Evolutionary conservation across 2,888 invertebrate species (phyloP), one percentile per base, ranked within the genome.

Genomic region (Torymus tubicola): DNA sequence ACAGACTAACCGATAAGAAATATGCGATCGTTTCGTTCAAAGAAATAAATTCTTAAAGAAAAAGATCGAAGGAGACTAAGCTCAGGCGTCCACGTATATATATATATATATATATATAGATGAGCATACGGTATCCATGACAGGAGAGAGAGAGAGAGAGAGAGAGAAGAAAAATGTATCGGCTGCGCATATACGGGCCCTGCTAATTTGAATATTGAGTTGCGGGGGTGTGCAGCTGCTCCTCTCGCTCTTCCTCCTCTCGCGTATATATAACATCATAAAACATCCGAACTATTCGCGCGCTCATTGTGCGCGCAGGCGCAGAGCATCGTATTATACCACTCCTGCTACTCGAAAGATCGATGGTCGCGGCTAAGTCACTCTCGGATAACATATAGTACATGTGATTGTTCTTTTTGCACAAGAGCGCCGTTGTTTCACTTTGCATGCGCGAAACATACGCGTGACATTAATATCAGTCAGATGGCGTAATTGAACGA

Each of bases 191-290:
- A 60, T 42, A 52, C 53, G 68, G 21, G 24, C 84, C 83, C 18
- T 18, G 87, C 86, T 89, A 87, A 90, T 89, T 90, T 90, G 89
- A 90, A 90, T 90, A 89, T 88, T 88, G 87, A 88, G 87, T 87
- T 89, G 89, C 89, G 89, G 88, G 90, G 89, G 90, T 89, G 89
- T 89, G 31, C 31, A 31, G 31, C 31, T 31, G 31, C 31, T 31
- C 31, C n/a, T n/a, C n/a, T 31, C 31, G 31, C 31, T 31, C 31
- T 4, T 31, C 31, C 8, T 8, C 8, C 31, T 8, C 68, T 80
- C 70, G 60, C 69, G 16, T 50, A 73, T 31, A 31, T n/a, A n/a
- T n/a, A n/a, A 69, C 81, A 58, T 76, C 88, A 88, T 89, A 87
- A 89, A 89, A 87, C 88, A 86, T 89, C 87, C 85, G 83, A 86